phyloP scores from a whole-genome alignment of 2,113 vertebrate genomes.

The Lanius collurio region DNA sequence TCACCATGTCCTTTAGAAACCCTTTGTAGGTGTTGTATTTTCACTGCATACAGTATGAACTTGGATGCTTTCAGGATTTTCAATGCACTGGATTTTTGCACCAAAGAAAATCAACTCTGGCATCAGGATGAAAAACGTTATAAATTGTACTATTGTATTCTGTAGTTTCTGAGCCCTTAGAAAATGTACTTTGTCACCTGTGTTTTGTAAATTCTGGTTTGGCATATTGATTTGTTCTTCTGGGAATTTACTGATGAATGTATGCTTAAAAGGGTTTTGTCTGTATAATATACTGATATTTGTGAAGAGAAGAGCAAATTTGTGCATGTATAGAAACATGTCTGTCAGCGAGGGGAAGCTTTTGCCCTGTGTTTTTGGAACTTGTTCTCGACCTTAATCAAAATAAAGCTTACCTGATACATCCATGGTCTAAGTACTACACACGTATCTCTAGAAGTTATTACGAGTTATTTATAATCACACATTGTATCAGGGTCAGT shows the following conservation, averaged over 20 bases:
- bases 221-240: not conserved
- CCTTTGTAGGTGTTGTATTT: not conserved
- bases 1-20: not conserved
- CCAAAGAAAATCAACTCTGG: not conserved
- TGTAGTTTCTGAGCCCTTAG: not conserved
- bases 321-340: not conserved
- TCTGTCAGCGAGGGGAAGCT: not conserved
- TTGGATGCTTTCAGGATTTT: not conserved
- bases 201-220: not conserved
- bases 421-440: not conserved
- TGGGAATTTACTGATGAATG: not conserved
- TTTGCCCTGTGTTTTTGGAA: not conserved
- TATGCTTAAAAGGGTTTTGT: not conserved
- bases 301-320: not conserved
- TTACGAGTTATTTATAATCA: not conserved
- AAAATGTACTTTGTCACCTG: not conserved
- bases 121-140: not conserved
- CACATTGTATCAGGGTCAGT: not conserved
- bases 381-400: not conserved
- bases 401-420: not conserved
- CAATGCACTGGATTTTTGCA: not conserved
- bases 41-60: not conserved
- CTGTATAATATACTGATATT: not conserved
- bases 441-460: rapidly evolving
- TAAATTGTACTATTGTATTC: not conserved